Conservation (phyloP, 2,888 invertebrate species). For the Sarcophaga rosellei region DNA sequence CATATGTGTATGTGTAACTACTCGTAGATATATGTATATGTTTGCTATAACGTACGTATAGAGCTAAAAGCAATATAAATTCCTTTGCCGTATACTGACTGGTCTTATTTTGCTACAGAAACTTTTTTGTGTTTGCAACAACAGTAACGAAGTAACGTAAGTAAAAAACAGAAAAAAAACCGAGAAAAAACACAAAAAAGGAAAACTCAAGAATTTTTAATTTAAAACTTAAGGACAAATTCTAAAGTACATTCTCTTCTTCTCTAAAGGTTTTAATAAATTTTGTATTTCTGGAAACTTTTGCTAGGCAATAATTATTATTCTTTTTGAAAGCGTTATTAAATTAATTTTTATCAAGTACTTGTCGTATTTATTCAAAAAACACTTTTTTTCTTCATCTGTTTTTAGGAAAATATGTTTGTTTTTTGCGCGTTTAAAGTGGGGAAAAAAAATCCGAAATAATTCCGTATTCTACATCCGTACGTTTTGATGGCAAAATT, state of each 20-base stretch:
- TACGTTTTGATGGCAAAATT: conserved; percentile 80
- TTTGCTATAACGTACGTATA: not conserved
- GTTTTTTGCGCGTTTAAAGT: conserved; percentile 52
- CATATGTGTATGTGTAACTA: not conserved
- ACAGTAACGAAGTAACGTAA: conserved; percentile 29
- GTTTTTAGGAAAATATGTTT: not conserved
- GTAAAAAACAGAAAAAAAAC: not conserved
- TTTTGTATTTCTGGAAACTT: not conserved
- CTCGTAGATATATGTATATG: not conserved
- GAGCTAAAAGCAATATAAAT: conserved; percentile 52
- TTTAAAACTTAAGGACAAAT: conserved; percentile 22
- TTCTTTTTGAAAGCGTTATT: not conserved
- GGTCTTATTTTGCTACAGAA: not conserved
- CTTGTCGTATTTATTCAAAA: not conserved
- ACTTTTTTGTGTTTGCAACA: conserved; percentile 10
- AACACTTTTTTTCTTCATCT: not conserved
- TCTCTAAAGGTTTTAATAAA: not conserved
- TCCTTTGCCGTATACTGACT: conserved; percentile 14
- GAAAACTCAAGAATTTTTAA: conserved; percentile 34
- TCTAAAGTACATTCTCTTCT: not conserved
- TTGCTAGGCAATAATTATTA: not conserved
- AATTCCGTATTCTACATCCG: conserved; percentile 75
- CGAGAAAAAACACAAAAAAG: not conserved
- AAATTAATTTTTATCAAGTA: not conserved
- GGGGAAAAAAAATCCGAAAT: conserved; percentile 32